A percentile compares a stretch with the other conserved stretches of the same genome.
Evolutionary conservation across 2,888 invertebrate genomes (phyloP).

Genomic region (Drosophila fulvimacula): DNA sequence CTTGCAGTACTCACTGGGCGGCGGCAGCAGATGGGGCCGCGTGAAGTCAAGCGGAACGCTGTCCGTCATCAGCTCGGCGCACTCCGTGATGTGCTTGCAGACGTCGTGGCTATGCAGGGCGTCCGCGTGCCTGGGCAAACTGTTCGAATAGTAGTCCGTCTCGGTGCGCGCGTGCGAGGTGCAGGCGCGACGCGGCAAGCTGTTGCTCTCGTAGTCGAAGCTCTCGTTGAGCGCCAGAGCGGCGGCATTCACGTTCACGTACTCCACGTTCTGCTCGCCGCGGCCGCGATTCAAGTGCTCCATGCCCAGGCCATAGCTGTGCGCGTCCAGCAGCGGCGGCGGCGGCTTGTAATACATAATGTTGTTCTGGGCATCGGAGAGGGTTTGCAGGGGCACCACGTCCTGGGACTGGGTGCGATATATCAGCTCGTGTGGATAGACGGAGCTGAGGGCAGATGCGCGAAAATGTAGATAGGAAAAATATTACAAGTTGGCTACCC

Average conservation of each 20-base stretch:
- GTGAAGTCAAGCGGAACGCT: slow-evolving; percentile 76
- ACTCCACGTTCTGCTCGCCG: slow-evolving; percentile 69
- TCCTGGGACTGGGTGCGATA: slow-evolving; percentile 94
- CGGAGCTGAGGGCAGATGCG: slow-evolving; percentile 36
- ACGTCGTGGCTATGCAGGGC: slow-evolving; percentile 81
- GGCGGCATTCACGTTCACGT: slow-evolving; percentile 73
- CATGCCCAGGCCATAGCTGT: slow-evolving; percentile 67
- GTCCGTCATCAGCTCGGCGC: slow-evolving; percentile 81
- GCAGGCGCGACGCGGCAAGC: slow-evolving; percentile 83
- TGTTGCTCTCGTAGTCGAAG: slow-evolving; percentile 84
- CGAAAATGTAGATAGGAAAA: too few species aligned
- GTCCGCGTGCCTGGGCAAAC: slow-evolving; percentile 82
- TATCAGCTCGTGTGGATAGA: slow-evolving; percentile 88
- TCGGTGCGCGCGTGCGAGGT: slow-evolving; percentile 82
- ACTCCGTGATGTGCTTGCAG: slow-evolving; percentile 84
- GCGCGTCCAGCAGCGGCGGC: slow-evolving; percentile 76
- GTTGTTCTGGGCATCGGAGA: slow-evolving; percentile 72
- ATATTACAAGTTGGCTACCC: too few species aligned
- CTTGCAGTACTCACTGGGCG: slow-evolving; percentile 76
- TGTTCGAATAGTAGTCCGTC: slow-evolving; percentile 83
- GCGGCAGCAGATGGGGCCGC: slow-evolving; percentile 70
- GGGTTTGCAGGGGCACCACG: slow-evolving; percentile 68
- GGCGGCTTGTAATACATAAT: slow-evolving; percentile 83
- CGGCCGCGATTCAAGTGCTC: slow-evolving; percentile 66
- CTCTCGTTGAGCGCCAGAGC: slow-evolving; percentile 73